Percentiles rank a stretch among this genome's conserved stretches.
Conservation (phyloP, 1,140 invertebrate species). For the Choristoneura fumiferana region DNA sequence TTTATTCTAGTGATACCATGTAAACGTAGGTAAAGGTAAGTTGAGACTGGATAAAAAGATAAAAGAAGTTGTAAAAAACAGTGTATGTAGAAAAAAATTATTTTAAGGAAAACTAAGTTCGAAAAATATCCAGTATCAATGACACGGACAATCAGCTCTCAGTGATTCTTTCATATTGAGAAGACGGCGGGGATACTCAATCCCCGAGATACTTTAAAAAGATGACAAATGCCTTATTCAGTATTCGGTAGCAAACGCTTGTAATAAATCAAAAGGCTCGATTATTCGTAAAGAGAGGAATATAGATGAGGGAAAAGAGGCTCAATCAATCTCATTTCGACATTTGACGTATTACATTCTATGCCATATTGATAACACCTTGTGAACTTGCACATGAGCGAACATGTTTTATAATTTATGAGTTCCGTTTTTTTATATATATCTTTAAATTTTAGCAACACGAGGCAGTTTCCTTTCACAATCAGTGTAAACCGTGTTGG, state of each 20-base stretch:
- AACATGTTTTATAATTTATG: not conserved
- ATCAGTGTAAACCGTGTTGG: too few relatives aligned
- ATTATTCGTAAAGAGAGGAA: conserved; percentile 19
- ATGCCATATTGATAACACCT: not conserved
- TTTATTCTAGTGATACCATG: too few relatives aligned
- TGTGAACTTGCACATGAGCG: not conserved
- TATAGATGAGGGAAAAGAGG: conserved; percentile 14
- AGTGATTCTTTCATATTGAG: conserved; percentile 5
- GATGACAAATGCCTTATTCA: conserved; percentile 15
- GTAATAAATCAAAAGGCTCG: conserved; percentile 15
- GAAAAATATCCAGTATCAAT: too few relatives aligned
- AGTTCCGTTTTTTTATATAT: too few relatives aligned
- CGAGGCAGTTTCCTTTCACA: too few relatives aligned
- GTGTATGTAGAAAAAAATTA: too few relatives aligned
- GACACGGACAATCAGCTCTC: not conserved
- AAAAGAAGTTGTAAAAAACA: too few relatives aligned
- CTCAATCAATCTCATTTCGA: conserved; percentile 10
- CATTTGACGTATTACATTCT: not conserved
- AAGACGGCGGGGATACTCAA: not conserved
- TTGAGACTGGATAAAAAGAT: too few relatives aligned
- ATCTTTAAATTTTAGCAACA: too few relatives aligned
- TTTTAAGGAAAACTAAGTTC: too few relatives aligned
- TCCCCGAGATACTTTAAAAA: conserved; percentile 9
- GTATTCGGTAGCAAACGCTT: conserved; percentile 15
- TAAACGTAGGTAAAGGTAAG: too few relatives aligned